A percentile compares a stretch with the other conserved stretches of the same genome.
Evolutionary conservation across 2,113 vertebrate species (phyloP).

Genomic region (Chunga burmeisteri): DNA sequence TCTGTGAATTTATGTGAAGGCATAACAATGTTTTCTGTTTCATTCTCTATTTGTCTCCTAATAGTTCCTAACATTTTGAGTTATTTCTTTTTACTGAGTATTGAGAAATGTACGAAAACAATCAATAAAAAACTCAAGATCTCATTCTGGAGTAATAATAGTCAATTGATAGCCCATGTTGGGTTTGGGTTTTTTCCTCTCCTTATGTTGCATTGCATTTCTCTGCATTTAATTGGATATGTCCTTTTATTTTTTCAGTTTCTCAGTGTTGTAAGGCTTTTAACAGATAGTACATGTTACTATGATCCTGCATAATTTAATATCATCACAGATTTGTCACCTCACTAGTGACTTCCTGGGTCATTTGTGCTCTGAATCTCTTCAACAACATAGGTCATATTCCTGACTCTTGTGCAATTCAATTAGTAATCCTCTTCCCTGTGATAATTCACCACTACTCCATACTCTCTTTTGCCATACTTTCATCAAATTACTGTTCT

Average conservation of each 20-base stretch:
- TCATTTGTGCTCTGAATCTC: neutral
- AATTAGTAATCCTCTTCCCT: neutral
- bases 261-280: neutral
- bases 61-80: neutral
- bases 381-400: neutral
- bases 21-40: neutral
- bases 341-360: neutral
- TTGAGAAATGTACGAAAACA: neutral
- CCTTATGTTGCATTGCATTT: neutral
- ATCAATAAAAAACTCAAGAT: neutral
- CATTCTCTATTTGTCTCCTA: neutral
- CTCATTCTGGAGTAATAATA: neutral
- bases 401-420: neutral
- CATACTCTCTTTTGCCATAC: neutral
- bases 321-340: neutral
- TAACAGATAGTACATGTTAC: neutral
- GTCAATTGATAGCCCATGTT: neutral
- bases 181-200: neutral
- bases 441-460: neutral
- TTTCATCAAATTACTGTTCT: neutral
- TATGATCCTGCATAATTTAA: neutral
- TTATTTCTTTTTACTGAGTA: neutral
- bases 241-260: neutral
- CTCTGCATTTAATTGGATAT: neutral
- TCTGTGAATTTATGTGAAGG: neutral